phyloP scores from a whole-genome alignment of 1,140 invertebrate genomes.

The Polyergus mexicanus region DNA sequence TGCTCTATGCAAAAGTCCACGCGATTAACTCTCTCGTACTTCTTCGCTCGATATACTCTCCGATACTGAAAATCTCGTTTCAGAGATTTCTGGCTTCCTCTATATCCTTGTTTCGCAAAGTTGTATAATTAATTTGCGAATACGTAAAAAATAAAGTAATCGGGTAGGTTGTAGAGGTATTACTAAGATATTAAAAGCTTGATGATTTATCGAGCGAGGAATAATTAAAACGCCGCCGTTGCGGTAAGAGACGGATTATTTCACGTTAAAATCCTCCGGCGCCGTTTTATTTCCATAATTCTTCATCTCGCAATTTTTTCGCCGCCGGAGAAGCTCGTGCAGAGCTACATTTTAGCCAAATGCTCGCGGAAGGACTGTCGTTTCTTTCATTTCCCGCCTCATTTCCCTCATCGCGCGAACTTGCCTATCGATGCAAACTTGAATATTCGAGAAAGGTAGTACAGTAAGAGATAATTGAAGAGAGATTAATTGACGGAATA shows the following conservation, averaged over 20 bases:
- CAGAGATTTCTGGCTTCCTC: neutral
- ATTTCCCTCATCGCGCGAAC: conserved; percentile 22
- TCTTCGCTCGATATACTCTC: neutral
- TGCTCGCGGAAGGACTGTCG: conserved; percentile 36
- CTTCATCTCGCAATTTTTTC: conserved; percentile 45
- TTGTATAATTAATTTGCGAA: conserved; percentile 44
- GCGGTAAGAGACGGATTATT: conserved; percentile 33
- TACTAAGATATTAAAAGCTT: conserved; percentile 55
- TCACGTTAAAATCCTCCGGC: conserved; percentile 17
- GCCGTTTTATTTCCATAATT: conserved; percentile 63
- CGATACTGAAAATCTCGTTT: neutral
- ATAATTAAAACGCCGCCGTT: conserved; percentile 49
- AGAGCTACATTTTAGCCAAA: conserved; percentile 38
- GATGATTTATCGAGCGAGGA: conserved; percentile 48
- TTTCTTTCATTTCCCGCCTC: conserved; percentile 57
- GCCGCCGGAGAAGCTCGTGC: neutral
- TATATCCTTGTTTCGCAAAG: neutral
- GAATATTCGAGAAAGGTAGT: conserved; percentile 28
- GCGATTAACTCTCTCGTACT: conserved; percentile 32
- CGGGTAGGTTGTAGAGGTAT: conserved; percentile 3
- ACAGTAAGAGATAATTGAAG: conserved; percentile 50
- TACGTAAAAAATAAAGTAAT: conserved; percentile 31
- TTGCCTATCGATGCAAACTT: conserved; percentile 12
- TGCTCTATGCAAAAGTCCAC: neutral
- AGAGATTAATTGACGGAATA: conserved; percentile 63